Percentiles rank a stretch among this genome's conserved stretches.
phyloP scores from a whole-genome alignment of 2,113 vertebrate species.

The Leucosticte australis region DNA sequence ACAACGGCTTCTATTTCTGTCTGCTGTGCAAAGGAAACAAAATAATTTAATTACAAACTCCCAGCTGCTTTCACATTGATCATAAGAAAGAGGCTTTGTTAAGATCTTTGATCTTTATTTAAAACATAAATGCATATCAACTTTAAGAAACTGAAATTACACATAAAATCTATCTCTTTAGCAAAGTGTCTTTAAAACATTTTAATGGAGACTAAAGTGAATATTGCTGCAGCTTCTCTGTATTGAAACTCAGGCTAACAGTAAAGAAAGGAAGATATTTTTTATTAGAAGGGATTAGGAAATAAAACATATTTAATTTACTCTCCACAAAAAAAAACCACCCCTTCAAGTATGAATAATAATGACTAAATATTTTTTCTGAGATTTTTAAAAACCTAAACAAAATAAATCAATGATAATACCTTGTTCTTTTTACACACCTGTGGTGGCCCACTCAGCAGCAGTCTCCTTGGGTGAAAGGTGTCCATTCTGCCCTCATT shows the following conservation, averaged over 20 bases:
- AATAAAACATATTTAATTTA: not conserved
- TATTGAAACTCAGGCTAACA: not conserved
- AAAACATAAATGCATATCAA: not conserved
- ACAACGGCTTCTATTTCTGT: constrained; percentile 1
- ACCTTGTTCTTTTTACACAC: constrained; percentile 67
- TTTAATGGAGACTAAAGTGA: not conserved
- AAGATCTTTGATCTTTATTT: constrained; percentile 13
- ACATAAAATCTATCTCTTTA: not conserved
- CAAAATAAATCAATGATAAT: not conserved
- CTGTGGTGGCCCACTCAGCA: constrained; percentile 97
- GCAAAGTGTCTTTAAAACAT: not conserved
- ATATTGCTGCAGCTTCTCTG: not conserved
- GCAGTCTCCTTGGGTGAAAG: constrained; percentile 92
- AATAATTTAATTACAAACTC: not conserved
- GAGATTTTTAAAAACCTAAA: not conserved
- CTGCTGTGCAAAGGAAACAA: not conserved
- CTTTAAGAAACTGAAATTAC: not conserved
- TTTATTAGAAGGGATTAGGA: not conserved
- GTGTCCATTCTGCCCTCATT: constrained; percentile 85
- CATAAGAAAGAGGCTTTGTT: not conserved
- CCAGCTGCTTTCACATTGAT: not conserved
- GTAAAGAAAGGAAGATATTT: not conserved
- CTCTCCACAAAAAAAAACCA: not conserved
- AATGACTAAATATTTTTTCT: not conserved
- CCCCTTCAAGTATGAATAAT: not conserved